Percentiles rank a stretch among this genome's conserved stretches.
Conservation (phyloP, 2,113 vertebrate species). For the Myotis yumanensis region DNA sequence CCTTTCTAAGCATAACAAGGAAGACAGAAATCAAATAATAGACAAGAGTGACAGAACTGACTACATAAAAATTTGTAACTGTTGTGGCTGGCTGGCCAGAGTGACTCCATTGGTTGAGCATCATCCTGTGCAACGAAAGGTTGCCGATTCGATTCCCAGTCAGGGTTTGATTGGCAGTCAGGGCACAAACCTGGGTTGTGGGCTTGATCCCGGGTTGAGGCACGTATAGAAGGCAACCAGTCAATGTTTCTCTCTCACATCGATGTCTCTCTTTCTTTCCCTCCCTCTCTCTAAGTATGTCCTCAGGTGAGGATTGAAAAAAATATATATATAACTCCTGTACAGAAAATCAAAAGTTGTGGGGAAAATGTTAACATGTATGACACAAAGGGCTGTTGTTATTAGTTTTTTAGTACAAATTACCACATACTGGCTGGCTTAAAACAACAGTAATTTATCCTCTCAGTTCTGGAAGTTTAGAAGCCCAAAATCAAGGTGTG, state of each 20-base stretch:
- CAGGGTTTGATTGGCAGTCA: too few relatives aligned
- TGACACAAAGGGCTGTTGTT: not conserved
- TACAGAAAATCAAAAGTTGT: not conserved
- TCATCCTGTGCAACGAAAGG: too few relatives aligned
- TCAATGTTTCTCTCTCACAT: too few relatives aligned
- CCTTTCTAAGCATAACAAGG: not conserved
- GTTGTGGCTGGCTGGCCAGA: not conserved
- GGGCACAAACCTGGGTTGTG: too few relatives aligned
- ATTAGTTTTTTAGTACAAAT: not conserved
- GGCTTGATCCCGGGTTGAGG: too few relatives aligned
- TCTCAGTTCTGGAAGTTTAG: not conserved
- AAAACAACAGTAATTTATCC: not conserved
- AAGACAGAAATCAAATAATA: not conserved
- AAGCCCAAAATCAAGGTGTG: not conserved
- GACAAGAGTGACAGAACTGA: not conserved
- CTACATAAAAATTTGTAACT: not conserved
- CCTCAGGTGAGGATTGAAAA: too few relatives aligned
- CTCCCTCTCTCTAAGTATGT: too few relatives aligned
- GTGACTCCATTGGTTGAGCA: too few relatives aligned
- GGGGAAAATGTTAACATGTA: not conserved
- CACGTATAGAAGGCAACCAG: too few relatives aligned
- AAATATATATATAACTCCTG: not conserved
- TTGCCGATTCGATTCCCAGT: too few relatives aligned
- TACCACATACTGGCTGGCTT: not conserved
- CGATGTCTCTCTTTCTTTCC: too few relatives aligned